phyloP scores from a whole-genome alignment of 1,140 invertebrate species.

The Orchesella cincta region DNA sequence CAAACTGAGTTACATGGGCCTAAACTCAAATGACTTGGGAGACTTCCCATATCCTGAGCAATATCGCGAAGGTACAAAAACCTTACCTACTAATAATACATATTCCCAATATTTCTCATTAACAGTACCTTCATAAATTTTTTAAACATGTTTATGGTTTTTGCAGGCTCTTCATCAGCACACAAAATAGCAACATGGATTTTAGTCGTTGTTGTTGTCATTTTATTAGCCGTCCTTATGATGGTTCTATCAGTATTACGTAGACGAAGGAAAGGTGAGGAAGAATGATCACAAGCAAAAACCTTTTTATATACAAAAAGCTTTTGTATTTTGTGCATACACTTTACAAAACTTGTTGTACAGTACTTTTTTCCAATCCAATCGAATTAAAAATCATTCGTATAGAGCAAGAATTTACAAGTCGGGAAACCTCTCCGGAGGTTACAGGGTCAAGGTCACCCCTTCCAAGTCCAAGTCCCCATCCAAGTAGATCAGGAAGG shows the following conservation, averaged over 20 bases:
- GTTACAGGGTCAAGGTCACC: slow-evolving; percentile 48
- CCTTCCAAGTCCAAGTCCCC: slow-evolving; percentile 47
- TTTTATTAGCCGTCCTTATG: slow-evolving; percentile 45
- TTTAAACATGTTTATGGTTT: not conserved
- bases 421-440: slow-evolving; percentile 49
- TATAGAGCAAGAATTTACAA: slow-evolving; percentile 51
- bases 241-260: slow-evolving; percentile 47
- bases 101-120: not conserved
- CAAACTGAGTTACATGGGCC: slow-evolving; percentile 41
- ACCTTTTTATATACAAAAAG: slow-evolving; percentile 1
- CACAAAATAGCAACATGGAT: slow-evolving; percentile 51
- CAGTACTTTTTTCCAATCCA: slow-evolving; percentile 21
- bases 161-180: slow-evolving; percentile 37
- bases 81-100: not conserved
- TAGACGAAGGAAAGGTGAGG: slow-evolving; percentile 47
- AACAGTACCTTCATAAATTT: not conserved
- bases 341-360: slow-evolving; percentile 12
- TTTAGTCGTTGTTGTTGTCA: slow-evolving; percentile 47
- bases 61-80: slow-evolving; percentile 46
- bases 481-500: slow-evolving; percentile 48
- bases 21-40: slow-evolving; percentile 33
- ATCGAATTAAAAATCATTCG: slow-evolving; percentile 28
- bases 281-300: slow-evolving; percentile 3
- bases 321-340: not conserved
- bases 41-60: slow-evolving; percentile 40